These are phyloP conservation scores for Petrocephalus sullivani DNA, from an alignment of 2,797 vertebrate species.

Conservation along the genomic window DNA sequence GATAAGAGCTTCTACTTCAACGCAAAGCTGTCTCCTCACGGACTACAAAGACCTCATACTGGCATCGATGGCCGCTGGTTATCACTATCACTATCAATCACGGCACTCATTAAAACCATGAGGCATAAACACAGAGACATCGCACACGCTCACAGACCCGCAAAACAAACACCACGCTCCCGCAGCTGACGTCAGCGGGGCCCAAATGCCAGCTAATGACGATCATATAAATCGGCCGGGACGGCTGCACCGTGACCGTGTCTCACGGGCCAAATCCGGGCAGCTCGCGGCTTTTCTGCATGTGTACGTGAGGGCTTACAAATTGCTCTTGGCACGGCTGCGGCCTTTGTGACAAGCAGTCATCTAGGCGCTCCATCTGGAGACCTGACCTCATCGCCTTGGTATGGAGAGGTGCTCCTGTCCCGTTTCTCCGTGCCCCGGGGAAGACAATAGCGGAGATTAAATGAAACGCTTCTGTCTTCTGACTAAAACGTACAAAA, in stretches of 20 bases:
- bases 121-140: not conserved
- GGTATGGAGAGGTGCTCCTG: slow-evolving; percentile 40
- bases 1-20: not conserved
- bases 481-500: not conserved
- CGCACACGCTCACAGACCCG: slow-evolving; percentile 1
- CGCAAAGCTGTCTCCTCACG: not conserved
- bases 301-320: slow-evolving; percentile 37
- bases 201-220: slow-evolving; percentile 3
- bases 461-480: not conserved
- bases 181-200: not conserved
- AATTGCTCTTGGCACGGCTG: slow-evolving; percentile 44
- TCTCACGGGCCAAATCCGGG: not conserved
- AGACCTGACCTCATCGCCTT: slow-evolving; percentile 44
- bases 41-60: not conserved
- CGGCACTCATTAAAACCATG: not conserved
- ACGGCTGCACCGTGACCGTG: not conserved
- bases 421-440: slow-evolving; percentile 1
- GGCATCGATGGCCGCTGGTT: not conserved
- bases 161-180: not conserved
- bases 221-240: slow-evolving; percentile 22
- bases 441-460: not conserved
- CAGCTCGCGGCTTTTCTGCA: slow-evolving; percentile 26
- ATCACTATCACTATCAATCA: not conserved
- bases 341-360: slow-evolving; percentile 39
- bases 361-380: slow-evolving; percentile 55